Evolutionary conservation across 2,113 vertebrate genomes (phyloP).

Genomic region (Oncorhynchus nerka): DNA sequence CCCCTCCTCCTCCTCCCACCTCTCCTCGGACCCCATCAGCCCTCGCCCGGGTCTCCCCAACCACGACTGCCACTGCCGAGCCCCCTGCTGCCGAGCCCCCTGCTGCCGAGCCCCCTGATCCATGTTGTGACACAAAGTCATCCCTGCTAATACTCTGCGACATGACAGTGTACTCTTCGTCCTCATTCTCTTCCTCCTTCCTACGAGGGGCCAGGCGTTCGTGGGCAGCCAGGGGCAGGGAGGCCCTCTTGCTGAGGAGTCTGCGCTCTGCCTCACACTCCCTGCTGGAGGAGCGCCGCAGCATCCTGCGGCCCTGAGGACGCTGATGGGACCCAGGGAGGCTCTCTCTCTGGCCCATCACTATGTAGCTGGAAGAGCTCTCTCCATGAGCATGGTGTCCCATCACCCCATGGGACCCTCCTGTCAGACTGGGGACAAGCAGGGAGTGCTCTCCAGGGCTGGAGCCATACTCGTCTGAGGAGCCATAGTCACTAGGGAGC

Average conservation of each 20-base stretch:
- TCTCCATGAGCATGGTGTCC: conserved; percentile 61
- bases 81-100: conserved; percentile 47
- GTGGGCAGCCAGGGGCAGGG: conserved; percentile 68
- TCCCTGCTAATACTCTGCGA: conserved; percentile 60
- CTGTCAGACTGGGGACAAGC: conserved; percentile 64
- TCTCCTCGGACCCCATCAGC: conserved; percentile 52
- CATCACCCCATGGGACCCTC: conserved; percentile 2
- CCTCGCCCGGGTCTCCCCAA: conserved; percentile 51
- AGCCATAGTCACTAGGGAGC: conserved; percentile 80
- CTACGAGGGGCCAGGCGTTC: conserved; percentile 57
- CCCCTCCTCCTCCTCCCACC: conserved; percentile 22
- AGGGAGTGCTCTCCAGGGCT: conserved; percentile 74
- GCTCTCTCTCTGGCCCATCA: conserved; percentile 73
- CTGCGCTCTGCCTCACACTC: conserved; percentile 72
- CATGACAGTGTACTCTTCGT: conserved; percentile 68
- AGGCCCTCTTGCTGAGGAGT: conserved; percentile 72
- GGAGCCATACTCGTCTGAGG: conserved; percentile 82
- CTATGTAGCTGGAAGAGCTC: conserved; percentile 73
- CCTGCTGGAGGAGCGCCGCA: conserved; percentile 70
- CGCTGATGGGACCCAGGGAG: conserved; percentile 63
- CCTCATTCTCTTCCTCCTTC: conserved; percentile 73
- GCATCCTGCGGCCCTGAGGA: conserved; percentile 67
- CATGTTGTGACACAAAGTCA: conserved; percentile 52
- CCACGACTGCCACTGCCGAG: conserved; percentile 43
- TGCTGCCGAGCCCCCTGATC: conserved; percentile 52